phyloP scores from a whole-genome alignment of 2,888 invertebrate genomes.

The Epinotia demarniana region DNA sequence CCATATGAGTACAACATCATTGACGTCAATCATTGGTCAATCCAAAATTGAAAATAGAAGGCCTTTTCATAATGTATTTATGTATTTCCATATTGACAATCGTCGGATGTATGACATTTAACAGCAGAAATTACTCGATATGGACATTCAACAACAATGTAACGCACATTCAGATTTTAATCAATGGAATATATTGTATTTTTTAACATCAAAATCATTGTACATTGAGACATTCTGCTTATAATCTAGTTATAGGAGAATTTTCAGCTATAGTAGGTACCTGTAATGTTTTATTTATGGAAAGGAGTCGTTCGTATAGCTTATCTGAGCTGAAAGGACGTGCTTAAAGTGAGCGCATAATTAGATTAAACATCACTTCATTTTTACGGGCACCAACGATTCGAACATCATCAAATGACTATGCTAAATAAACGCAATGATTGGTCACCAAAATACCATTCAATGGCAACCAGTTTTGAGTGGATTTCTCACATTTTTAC shows the following conservation, averaged over 20 bases:
- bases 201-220: constrained; percentile 36
- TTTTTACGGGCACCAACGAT: too few relatives aligned
- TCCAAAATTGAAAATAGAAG: not conserved
- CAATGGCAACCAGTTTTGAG: not conserved
- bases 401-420: too few relatives aligned
- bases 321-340: not conserved
- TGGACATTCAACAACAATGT: constrained; percentile 37
- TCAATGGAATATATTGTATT: constrained; percentile 42
- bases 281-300: constrained; percentile 32
- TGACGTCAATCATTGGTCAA: too few relatives aligned
- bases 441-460: not conserved
- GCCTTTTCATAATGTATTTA: constrained; percentile 35
- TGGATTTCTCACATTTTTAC: not conserved
- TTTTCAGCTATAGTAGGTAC: constrained; percentile 15
- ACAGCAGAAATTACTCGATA: constrained; percentile 36
- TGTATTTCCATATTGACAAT: constrained; percentile 40
- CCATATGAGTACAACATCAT: too few relatives aligned
- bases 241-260: constrained; percentile 26
- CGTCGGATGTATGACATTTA: constrained; percentile 23
- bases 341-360: not conserved
- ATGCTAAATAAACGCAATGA: not conserved
- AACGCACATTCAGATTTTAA: constrained; percentile 39
- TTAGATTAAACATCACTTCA: too few relatives aligned
- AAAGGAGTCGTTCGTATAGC: not conserved
- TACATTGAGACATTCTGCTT: constrained; percentile 32